phyloP scores from a whole-genome alignment of 1,140 invertebrate species.

The Aporrectodea caliginosa region DNA sequence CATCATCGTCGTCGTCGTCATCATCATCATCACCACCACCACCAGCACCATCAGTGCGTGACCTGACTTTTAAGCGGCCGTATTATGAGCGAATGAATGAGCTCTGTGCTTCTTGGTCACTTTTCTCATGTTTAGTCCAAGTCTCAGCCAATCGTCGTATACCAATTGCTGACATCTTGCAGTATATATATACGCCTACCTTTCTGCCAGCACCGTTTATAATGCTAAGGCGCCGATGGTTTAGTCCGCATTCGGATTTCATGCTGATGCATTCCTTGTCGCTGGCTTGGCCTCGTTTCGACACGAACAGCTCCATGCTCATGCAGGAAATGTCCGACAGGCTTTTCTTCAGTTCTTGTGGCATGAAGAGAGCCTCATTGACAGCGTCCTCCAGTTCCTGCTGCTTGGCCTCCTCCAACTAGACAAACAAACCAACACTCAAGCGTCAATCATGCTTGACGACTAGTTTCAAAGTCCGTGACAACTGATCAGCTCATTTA shows the following conservation, averaged over 20 bases:
- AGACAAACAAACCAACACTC: too few relatives aligned
- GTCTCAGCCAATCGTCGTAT: too few relatives aligned
- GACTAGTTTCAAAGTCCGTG: too few relatives aligned
- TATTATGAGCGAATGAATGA: too few relatives aligned
- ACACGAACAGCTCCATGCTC: slow-evolving; percentile 16
- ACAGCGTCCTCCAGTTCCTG: slow-evolving; percentile 19
- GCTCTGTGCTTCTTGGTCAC: too few relatives aligned
- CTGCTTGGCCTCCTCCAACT: slow-evolving; percentile 54
- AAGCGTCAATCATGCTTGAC: too few relatives aligned
- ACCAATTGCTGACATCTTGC: too few relatives aligned
- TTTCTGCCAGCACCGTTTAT: slow-evolving; percentile 28
- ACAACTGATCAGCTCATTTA: too few relatives aligned
- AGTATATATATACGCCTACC: slow-evolving; percentile 19
- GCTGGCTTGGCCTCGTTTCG: not conserved
- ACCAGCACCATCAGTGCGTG: too few relatives aligned
- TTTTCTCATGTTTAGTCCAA: too few relatives aligned
- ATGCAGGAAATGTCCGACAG: slow-evolving; percentile 13
- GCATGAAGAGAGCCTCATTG: not conserved
- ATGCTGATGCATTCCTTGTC: slow-evolving; percentile 23
- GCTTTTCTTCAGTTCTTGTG: not conserved
- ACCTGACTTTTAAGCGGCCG: too few relatives aligned
- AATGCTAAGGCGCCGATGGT: slow-evolving; percentile 24
- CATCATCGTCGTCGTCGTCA: not conserved
- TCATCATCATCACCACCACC: not conserved
- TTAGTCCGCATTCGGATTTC: slow-evolving; percentile 16